phyloP scores from a whole-genome alignment of 1,140 invertebrate species.

The Coboldia fuscipes region DNA sequence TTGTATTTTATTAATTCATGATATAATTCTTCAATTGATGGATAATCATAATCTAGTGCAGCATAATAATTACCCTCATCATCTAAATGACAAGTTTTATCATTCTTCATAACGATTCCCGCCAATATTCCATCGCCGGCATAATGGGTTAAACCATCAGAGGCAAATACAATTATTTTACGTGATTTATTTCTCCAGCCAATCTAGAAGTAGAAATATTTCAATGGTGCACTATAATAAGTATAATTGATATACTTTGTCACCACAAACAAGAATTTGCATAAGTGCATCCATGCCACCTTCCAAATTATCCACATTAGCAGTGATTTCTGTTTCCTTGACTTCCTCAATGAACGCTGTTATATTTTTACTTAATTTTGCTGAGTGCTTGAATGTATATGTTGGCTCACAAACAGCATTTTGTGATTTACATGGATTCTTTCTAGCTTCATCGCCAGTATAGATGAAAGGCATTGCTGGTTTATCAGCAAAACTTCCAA shows the following conservation, averaged over 20 bases:
- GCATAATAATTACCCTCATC: conserved; percentile 28
- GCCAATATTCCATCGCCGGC: conserved; percentile 35
- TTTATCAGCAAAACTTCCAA: conserved; percentile 72
- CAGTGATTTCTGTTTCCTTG: conserved; percentile 50
- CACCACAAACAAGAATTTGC: conserved; percentile 79
- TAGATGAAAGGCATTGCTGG: conserved; percentile 56
- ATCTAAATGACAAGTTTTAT: conserved; percentile 30
- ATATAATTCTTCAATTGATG: conserved; percentile 34
- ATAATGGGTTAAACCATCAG: conserved; percentile 37
- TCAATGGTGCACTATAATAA: neutral
- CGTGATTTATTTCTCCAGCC: conserved; percentile 33
- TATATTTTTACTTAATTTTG: conserved; percentile 35
- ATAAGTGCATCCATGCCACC: conserved; percentile 98
- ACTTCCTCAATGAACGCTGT: conserved; percentile 32
- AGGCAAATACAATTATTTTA: conserved; percentile 35
- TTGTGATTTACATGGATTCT: conserved; percentile 30
- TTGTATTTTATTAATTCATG: conserved; percentile 28
- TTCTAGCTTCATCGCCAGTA: conserved; percentile 17
- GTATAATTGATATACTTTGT: conserved; percentile 25
- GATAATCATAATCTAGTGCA: conserved; percentile 32
- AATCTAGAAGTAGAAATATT: conserved; percentile 12
- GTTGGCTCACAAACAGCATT: conserved; percentile 31
- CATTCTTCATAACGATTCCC: conserved; percentile 25
- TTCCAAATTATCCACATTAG: conserved; percentile 93
- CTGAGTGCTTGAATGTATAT: conserved; percentile 46